Evolutionary conservation across 2,113 vertebrate species (phyloP).

Genomic region (Chrysemys picta): DNA sequence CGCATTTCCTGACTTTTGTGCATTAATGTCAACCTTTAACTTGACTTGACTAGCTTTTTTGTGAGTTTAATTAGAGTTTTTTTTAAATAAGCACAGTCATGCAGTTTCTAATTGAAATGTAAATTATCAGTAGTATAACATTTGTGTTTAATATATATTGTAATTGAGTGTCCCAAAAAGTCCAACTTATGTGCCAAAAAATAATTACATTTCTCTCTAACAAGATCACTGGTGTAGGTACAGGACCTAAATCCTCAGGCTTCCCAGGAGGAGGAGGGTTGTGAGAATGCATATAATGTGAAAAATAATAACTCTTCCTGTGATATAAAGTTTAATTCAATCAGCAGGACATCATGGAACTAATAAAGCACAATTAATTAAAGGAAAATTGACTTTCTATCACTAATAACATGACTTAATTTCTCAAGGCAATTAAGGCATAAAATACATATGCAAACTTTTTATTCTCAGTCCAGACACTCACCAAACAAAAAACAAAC

Average conservation of each 20-base stretch:
- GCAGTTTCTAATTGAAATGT: conserved; percentile 49
- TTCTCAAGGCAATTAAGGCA: neutral
- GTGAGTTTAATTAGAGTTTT: conserved; percentile 34
- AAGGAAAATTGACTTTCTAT: conserved; percentile 45
- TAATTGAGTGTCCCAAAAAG: conserved; percentile 36
- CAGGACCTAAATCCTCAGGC: neutral
- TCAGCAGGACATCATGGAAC: conserved; percentile 41
- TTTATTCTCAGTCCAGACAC: neutral
- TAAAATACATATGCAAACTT: neutral
- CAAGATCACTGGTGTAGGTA: conserved; percentile 50
- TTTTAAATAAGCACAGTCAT: conserved; percentile 52
- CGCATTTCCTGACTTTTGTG: neutral
- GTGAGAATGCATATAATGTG: neutral
- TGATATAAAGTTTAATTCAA: conserved; percentile 47
- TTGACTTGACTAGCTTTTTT: conserved; percentile 36
- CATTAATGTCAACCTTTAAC: neutral
- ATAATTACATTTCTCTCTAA: conserved; percentile 48
- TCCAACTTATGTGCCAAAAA: conserved; percentile 29
- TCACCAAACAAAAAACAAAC: neutral
- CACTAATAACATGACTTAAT: conserved; percentile 28
- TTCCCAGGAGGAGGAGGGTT: neutral
- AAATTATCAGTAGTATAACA: conserved; percentile 53
- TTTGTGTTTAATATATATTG: conserved; percentile 48
- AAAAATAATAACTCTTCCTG: conserved; percentile 21
- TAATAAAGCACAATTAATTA: conserved; percentile 59